phyloP scores from a whole-genome alignment of 2,113 vertebrate species.

The Oryzias woworae region DNA sequence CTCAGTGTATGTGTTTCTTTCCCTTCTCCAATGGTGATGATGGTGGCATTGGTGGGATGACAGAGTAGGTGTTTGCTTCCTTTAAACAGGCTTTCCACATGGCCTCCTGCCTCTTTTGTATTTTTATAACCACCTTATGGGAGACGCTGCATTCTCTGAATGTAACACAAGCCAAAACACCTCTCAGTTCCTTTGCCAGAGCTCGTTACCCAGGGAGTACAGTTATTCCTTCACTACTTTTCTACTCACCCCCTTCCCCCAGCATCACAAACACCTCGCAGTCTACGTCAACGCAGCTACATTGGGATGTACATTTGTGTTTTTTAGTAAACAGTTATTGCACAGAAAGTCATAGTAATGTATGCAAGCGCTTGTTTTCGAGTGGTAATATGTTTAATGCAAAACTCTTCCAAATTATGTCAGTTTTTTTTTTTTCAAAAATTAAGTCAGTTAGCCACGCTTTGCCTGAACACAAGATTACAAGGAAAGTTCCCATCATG shows the following conservation, averaged over 20 bases:
- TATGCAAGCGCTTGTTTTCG: constrained; percentile 30
- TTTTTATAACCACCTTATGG: constrained; percentile 81
- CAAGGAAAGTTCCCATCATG: no score
- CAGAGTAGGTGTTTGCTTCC: constrained; percentile 77
- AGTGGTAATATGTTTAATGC: constrained; percentile 43
- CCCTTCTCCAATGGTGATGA: constrained; percentile 43
- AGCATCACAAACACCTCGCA: constrained; percentile 39
- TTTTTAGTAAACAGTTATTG: constrained; percentile 52
- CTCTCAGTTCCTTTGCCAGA: constrained; percentile 80
- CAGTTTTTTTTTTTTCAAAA: constrained; percentile 16
- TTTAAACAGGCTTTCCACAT: constrained; percentile 80
- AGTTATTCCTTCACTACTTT: constrained; percentile 73
- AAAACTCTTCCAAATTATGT: constrained; percentile 38
- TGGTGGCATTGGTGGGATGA: constrained; percentile 71
- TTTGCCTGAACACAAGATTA: neutral
- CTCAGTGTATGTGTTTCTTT: constrained; percentile 25
- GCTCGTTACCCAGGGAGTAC: constrained; percentile 69
- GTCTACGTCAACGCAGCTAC: constrained; percentile 27
- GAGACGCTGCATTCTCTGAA: constrained; percentile 74
- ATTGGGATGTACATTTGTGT: constrained; percentile 61
- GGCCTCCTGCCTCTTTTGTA: constrained; percentile 80
- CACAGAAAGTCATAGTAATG: constrained; percentile 55
- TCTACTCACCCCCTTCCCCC: constrained; percentile 68
- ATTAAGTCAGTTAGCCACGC: constrained; percentile 44
- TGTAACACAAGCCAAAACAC: constrained; percentile 77